Base-by-base conservation (phyloP, 2,888 invertebrate genomes). In the Chouioia cunea region DNA sequence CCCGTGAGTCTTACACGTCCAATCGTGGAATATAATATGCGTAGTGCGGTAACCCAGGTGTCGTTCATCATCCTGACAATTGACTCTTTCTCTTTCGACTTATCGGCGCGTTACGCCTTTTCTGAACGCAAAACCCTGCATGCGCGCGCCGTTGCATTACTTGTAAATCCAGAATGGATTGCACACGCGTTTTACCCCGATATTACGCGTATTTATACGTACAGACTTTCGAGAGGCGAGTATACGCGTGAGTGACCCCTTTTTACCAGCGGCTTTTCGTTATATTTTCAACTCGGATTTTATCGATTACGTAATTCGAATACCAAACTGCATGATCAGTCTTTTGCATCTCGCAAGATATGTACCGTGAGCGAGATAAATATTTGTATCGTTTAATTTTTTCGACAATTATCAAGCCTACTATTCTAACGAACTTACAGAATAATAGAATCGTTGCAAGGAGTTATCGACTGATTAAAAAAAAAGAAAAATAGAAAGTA, bases 21-120 rank as follows among this genome's bases (percentile, higher is more conserved):
- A 73, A 73, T 73, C 65, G 69, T 69, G 65, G 65, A 52, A 71
- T 63, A 63, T 36, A 36, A 73, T 64, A 56, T 12, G 62, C 56
- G 36, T 10, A 36, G 60, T 47, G 53, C 59, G 58, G 71, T 71
- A 74, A 74, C 71, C 73, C 71, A 74, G 65, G 71, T 74, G 65
- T 62, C 71, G 58, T 68, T 59, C 68, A 69, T 71, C 36, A 6
- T 36, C n/a, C 36, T 36, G 65, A 74, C 73, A 74, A 74, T 74
- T 58, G 71, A 70, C 53, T 44, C 64, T 52, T 56, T 65, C 56
- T 65, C 43, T 52, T 20, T 50, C 15, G n/a, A 14, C 14, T 23
- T 43, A n/a, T 62, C 18, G 20, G 56, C 56, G n/a, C 56, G 16
- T 50, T 50, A 70, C 65, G 36, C 62, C 53, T 60, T 65, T 62